Percentiles rank a stretch among this genome's conserved stretches.
These are phyloP conservation scores for Iphiclides podalirius DNA, from an alignment of 2,888 invertebrate genomes.

Conservation along the genomic window DNA sequence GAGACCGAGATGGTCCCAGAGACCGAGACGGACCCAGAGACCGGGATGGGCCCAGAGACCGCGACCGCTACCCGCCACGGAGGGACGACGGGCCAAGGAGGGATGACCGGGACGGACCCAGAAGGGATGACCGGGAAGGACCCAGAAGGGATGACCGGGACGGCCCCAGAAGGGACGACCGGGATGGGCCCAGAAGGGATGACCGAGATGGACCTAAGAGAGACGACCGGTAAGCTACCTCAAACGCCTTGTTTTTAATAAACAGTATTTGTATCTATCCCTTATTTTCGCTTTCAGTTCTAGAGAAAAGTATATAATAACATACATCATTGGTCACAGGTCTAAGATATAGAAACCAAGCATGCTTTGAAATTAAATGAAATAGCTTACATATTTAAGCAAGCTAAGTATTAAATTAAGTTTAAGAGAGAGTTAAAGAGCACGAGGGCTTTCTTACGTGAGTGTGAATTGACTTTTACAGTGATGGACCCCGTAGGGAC, in stretches of 20 bases:
- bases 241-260: no score
- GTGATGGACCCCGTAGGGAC: constrained; percentile 50
- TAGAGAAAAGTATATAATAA: no score
- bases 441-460: no score
- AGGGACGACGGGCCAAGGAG: constrained; percentile 33
- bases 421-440: no score
- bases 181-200: constrained; percentile 47
- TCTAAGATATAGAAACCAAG: no score
- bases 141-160: constrained; percentile 59
- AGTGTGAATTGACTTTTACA: no score
- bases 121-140: constrained; percentile 50
- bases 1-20: constrained; percentile 32
- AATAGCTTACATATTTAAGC: no score
- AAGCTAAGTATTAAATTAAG: no score
- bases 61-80: constrained; percentile 33
- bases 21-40: constrained; percentile 42
- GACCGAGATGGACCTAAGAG: constrained; percentile 49
- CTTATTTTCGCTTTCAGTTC: no score
- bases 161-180: constrained; percentile 39
- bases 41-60: constrained; percentile 45
- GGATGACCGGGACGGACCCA: constrained; percentile 40
- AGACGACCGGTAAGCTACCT: constrained; percentile 34
- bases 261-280: no score
- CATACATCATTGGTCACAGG: neutral
- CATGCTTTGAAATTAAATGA: no score